Base-by-base conservation (phyloP, 2,113 vertebrate species). In the Pan paniscus region DNA sequence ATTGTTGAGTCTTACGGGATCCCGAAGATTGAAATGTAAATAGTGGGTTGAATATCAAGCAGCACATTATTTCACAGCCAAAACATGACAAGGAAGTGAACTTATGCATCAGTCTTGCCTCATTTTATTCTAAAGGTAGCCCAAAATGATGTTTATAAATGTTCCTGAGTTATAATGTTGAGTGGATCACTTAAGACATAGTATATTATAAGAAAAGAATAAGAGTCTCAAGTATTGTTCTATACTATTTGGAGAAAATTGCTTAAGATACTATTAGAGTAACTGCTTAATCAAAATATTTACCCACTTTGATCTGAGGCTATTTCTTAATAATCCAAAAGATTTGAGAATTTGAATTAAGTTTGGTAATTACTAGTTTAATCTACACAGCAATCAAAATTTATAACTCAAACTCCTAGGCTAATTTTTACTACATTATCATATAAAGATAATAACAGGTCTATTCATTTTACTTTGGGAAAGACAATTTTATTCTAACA, bases 11-110 rank as follows among this genome's bases (percentile, higher is more conserved):
- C 61, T 80, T 38, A 61, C 43, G 75, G 35, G 10, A 73, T 82
- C 23, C 17, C 83, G 20, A 95, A 95, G 20, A 89, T 0, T 59
- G 14, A 67, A 76, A 76, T 83, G 52, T 87, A 96, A 97, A 85
- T 57, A 86, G n/a, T 87, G 27, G n/a, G 5, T 76, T 95, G 50
- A 94, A 72, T 94, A 89, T 64, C 75, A 92, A 70, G 25, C 43
- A 94, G 8, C 35, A 57, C 16, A 81, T 92, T 82, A 95, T 40
- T 78, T 80, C 81, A 80, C 18, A 93, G 10, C 27, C 10, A 82
- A 96, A 67, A 50, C 46, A 43, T 7, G 43, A 85, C 22, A 76
- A 83, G 79, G 40, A 78, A 72, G 38, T 48, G 11, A 92, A 70
- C 9, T n/a, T 59, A 35, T 8, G 3, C 23, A 43, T 48, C 9